A percentile compares a stretch with the other conserved stretches of the same genome.
Conservation (phyloP, 2,113 vertebrate genomes). For the Anhinga rufa region DNA sequence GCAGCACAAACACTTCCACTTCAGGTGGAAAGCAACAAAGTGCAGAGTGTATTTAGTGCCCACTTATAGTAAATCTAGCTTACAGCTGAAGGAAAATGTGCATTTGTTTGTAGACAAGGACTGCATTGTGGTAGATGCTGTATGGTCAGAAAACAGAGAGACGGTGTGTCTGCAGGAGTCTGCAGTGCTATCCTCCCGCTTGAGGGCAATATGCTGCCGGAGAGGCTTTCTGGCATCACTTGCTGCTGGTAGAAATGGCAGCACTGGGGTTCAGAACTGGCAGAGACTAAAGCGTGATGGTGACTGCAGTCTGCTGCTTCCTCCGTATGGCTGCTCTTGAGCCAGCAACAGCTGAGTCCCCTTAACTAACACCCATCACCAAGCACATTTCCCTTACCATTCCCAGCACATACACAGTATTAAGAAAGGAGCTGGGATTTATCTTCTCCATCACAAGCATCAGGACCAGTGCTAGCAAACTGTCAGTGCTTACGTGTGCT, state of each 20-base stretch:
- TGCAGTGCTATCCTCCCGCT: background rate
- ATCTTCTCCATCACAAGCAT: background rate
- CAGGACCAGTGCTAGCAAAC: background rate
- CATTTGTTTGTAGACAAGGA: background rate
- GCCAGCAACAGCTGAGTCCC: background rate
- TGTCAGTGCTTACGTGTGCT: background rate
- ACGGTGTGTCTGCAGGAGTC: background rate
- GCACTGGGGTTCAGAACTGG: fast-evolving
- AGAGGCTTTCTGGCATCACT: background rate
- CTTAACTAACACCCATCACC: background rate
- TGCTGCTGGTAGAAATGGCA: background rate
- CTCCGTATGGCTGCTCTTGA: background rate
- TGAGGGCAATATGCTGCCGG: background rate
- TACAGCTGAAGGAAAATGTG: fast-evolving
- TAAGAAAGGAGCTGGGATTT: background rate
- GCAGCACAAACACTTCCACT: background rate
- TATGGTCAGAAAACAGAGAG: background rate
- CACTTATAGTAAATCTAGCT: background rate
- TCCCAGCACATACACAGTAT: fast-evolving
- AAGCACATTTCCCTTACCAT: background rate
- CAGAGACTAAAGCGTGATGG: background rate
- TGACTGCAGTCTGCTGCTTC: background rate
- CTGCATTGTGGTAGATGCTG: background rate
- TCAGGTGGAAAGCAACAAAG: background rate
- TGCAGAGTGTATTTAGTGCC: background rate